phyloP scores from a whole-genome alignment of 2,888 invertebrate genomes.

The Metellina segmentata region DNA sequence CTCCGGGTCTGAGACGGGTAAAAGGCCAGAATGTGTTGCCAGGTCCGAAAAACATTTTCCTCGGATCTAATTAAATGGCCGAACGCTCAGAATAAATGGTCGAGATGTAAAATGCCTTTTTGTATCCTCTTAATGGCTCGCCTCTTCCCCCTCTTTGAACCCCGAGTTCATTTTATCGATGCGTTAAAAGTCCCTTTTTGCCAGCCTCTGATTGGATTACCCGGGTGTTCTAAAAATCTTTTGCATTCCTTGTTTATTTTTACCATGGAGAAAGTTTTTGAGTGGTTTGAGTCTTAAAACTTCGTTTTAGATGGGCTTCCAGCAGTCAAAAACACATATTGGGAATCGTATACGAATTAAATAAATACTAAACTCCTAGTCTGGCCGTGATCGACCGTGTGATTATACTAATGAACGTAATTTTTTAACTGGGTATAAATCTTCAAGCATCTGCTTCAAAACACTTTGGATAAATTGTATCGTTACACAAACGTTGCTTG shows the following conservation, averaged over 20 bases:
- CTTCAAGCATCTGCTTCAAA: no score
- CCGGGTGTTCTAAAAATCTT: background rate
- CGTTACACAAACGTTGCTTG: no score
- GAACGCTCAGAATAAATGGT: constrained; percentile 68
- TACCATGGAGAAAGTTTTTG: background rate
- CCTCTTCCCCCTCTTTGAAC: constrained; percentile 42
- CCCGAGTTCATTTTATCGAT: constrained; percentile 55
- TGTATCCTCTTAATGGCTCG: constrained; percentile 61
- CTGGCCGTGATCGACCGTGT: no score
- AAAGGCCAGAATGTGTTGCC: constrained; percentile 59
- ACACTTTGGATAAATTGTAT: no score
- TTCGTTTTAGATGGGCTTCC: no score
- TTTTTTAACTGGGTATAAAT: no score
- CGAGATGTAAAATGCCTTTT: constrained; percentile 71
- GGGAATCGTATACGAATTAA: no score
- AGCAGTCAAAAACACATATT: no score
- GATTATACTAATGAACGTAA: no score
- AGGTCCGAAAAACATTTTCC: constrained; percentile 66
- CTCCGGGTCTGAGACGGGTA: constrained; percentile 29
- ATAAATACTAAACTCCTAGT: no score
- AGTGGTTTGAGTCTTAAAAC: background rate
- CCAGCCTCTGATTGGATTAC: constrained; percentile 52
- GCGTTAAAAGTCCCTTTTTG: constrained; percentile 37
- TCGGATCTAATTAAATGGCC: constrained; percentile 69
- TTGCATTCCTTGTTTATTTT: background rate